A percentile compares a stretch with the other conserved stretches of the same genome.
phyloP scores from a whole-genome alignment of 2,888 invertebrate species.

The Plusia festucae region DNA sequence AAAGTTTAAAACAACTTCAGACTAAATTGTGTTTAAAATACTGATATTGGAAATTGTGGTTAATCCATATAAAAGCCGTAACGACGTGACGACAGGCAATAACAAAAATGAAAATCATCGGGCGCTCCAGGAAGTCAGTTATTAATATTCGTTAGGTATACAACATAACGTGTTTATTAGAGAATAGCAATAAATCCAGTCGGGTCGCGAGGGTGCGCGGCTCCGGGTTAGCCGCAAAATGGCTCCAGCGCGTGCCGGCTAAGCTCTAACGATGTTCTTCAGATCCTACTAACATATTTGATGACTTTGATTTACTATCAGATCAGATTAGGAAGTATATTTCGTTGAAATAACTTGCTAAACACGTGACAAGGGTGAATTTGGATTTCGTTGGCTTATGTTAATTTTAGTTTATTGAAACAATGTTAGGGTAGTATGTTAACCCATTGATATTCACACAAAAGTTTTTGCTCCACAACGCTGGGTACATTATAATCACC shows the following conservation, averaged over 20 bases:
- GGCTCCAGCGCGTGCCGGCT: conserved; percentile 79
- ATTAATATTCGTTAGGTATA: conserved; percentile 85
- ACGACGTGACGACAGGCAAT: conserved; percentile 74
- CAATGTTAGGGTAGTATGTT: neutral
- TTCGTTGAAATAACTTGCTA: conserved; percentile 53
- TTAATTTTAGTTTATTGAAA: conserved; percentile 31
- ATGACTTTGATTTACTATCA: conserved; percentile 82
- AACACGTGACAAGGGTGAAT: conserved; percentile 47
- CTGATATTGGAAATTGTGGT: conserved; percentile 43
- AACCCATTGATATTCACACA: neutral
- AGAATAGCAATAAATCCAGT: conserved; percentile 78
- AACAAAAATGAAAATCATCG: conserved; percentile 78
- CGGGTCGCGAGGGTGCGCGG: conserved; percentile 60
- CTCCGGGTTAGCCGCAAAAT: conserved; percentile 78
- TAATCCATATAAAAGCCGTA: conserved; percentile 66
- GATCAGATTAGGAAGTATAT: conserved; percentile 70
- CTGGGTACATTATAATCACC: too few relatives aligned
- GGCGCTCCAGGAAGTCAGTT: conserved; percentile 74
- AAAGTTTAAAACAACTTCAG: conserved; percentile 24
- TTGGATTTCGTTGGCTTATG: conserved; percentile 24
- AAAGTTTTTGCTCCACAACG: neutral
- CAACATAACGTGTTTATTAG: conserved; percentile 86
- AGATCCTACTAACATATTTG: conserved; percentile 77
- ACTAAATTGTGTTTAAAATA: conserved; percentile 38
- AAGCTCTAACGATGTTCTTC: conserved; percentile 82